These are phyloP conservation scores for Fulica atra DNA, from an alignment of 2,113 vertebrate genomes.

Conservation along the genomic window DNA sequence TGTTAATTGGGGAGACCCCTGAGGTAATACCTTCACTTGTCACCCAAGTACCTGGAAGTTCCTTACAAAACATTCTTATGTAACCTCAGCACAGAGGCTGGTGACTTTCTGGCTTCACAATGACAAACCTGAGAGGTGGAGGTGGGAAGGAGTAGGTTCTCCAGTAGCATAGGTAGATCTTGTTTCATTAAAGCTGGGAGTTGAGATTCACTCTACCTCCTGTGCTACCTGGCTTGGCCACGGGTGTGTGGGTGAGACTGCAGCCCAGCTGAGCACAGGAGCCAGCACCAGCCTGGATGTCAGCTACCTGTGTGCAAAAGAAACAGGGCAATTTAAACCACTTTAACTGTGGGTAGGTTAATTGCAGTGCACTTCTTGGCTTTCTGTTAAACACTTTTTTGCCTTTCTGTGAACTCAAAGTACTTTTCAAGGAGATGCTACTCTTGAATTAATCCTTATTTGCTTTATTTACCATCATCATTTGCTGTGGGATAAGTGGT, in stretches of 20 bases:
- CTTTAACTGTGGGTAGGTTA: not conserved
- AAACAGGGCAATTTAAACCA: not conserved
- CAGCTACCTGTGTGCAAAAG: not conserved
- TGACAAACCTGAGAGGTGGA: not conserved
- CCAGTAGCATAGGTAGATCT: not conserved
- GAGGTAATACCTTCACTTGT: not conserved
- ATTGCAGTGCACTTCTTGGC: too few relatives aligned
- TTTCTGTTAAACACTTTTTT: not conserved
- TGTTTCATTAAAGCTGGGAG: not conserved
- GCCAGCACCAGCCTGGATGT: not conserved
- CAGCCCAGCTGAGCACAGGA: not conserved
- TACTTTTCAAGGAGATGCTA: not conserved
- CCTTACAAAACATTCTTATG: not conserved
- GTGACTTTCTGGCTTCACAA: not conserved
- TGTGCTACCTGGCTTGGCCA: too few relatives aligned
- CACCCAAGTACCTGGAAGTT: not conserved
- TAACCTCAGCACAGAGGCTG: not conserved
- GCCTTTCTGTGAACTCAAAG: not conserved
- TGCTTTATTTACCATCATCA: fast-evolving
- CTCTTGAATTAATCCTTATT: not conserved
- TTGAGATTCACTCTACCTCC: too few relatives aligned
- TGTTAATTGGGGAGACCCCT: not conserved
- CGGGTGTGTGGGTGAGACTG: not conserved
- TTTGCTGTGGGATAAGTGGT: not conserved
- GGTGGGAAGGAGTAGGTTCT: not conserved